Percentiles rank a stretch among this genome's conserved stretches.
Conservation (phyloP, 2,113 vertebrate genomes). For the Chroicocephalus ridibundus region DNA sequence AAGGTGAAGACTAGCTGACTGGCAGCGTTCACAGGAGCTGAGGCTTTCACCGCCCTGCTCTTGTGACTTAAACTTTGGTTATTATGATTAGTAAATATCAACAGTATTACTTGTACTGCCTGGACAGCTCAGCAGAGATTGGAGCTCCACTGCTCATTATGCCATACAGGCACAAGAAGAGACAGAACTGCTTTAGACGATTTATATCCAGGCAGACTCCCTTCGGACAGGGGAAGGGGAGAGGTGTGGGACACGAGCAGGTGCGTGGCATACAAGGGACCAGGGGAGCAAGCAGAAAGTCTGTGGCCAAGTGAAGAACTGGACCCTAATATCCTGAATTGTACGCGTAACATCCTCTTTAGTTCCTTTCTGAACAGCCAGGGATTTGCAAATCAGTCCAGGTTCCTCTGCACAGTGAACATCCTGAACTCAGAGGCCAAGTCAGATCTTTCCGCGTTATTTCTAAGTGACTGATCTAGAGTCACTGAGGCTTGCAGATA, state of each 20-base stretch:
- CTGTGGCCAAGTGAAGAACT: not conserved
- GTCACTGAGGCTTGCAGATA: not conserved
- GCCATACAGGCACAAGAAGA: not conserved
- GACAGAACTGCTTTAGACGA: not conserved
- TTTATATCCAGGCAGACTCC: not conserved
- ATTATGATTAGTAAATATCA: not conserved
- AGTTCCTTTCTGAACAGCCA: not conserved
- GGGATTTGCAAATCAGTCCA: not conserved
- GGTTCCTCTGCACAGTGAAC: not conserved
- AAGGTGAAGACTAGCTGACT: not conserved
- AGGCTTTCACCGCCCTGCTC: not conserved
- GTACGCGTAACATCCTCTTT: not conserved
- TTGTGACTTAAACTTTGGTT: not conserved
- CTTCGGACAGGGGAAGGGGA: fast-evolving
- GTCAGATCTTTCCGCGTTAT: not conserved
- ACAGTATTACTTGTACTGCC: not conserved
- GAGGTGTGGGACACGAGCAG: fast-evolving
- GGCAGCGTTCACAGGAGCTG: not conserved
- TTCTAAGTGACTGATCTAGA: not conserved
- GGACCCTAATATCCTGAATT: not conserved
- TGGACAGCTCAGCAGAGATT: not conserved
- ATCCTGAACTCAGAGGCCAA: not conserved
- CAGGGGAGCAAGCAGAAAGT: not conserved
- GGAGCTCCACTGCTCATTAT: not conserved
- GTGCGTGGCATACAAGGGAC: fast-evolving